Conservation (phyloP, 1,140 invertebrate genomes). For the Alviniconcha marisindica region DNA sequence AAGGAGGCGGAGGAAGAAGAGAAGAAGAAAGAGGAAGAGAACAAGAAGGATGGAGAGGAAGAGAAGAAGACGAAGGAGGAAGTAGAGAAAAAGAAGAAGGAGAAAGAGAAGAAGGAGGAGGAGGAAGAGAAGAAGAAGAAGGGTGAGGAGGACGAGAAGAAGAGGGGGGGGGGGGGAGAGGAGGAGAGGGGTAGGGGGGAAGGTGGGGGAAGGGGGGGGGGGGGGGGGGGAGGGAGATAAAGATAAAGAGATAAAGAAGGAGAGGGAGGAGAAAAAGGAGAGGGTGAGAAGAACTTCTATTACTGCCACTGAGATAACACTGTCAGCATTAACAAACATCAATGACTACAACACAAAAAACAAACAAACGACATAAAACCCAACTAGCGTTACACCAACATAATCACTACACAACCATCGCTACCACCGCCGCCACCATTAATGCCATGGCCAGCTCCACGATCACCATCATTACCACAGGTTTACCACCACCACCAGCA, state of each 20-base stretch:
- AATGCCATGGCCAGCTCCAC: too few species aligned
- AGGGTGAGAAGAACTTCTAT: too few species aligned
- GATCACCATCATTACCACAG: too few species aligned
- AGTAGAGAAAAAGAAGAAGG: not conserved
- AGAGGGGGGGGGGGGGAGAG: constrained; percentile 15
- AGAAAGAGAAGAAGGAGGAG: not conserved
- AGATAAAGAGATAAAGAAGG: constrained; percentile 20
- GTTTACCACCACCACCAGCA: too few species aligned
- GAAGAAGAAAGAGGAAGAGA: constrained; percentile 22
- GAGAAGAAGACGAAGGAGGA: not conserved
- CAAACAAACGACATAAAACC: too few species aligned
- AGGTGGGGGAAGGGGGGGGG: not conserved
- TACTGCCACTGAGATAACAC: too few species aligned
- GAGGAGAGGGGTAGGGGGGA: not conserved
- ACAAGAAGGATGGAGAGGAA: constrained; percentile 4
- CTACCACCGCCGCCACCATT: too few species aligned
- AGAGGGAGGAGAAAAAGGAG: not conserved
- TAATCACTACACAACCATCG: too few species aligned
- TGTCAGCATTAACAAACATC: too few species aligned
- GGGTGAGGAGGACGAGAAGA: not conserved
- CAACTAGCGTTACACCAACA: too few species aligned
- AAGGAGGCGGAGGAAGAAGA: not conserved
- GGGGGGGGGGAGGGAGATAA: not conserved
- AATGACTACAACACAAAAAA: too few species aligned
- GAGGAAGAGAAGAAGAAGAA: not conserved